Evolutionary conservation across 2,113 vertebrate genomes (phyloP), one percentile per base, ranked within the genome.

Genomic region (Seriola quinqueradiata): DNA sequence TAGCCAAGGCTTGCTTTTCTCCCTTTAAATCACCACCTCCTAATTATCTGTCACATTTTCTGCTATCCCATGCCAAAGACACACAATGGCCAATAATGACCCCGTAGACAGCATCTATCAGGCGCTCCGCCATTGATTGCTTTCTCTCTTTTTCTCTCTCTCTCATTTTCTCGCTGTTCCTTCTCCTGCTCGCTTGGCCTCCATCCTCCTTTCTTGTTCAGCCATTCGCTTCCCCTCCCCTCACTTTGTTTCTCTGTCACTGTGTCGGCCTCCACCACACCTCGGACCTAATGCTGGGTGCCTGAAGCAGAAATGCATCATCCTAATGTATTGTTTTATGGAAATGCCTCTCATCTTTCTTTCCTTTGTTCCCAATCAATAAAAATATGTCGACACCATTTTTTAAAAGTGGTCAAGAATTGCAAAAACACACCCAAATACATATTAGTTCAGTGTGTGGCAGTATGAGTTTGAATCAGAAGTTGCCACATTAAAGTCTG

Each of bases 31-130:
- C 95, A 93, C 93, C 94, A 92, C 91, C 94, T 94, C 87, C 94
- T 96, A 95, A 96, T 95, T 95, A 95, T 95, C 94, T 95, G 95
- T 94, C 94, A 95, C 94, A 94, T 93, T 94, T 95, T 93, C 91
- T 94, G 93, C 93, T 85, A 92, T 94, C 91, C 94, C 89, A 89
- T 92, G 92, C 92, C 90, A 94, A 90, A 94, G 94, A 95, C 93
- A 94, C 94, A 94, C 93, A 95, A 94, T 95, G 93, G 92, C 94
- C 81, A 89, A 95, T 95, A 95, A 95, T 95, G 95, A 95, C 94
- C 94, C 92, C 85, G 57, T 90, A 91, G 94, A 92, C 93, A 92
- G 93, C 94, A 95, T 95, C 94, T 94, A 94, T 94, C 95, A 95
- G 93, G 92, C 85, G 73, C 84, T 73, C 89, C 11, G 42, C 86